Evolutionary conservation across 2,797 vertebrate species (phyloP).

Genomic region (Microcaecilia unicolor): DNA sequence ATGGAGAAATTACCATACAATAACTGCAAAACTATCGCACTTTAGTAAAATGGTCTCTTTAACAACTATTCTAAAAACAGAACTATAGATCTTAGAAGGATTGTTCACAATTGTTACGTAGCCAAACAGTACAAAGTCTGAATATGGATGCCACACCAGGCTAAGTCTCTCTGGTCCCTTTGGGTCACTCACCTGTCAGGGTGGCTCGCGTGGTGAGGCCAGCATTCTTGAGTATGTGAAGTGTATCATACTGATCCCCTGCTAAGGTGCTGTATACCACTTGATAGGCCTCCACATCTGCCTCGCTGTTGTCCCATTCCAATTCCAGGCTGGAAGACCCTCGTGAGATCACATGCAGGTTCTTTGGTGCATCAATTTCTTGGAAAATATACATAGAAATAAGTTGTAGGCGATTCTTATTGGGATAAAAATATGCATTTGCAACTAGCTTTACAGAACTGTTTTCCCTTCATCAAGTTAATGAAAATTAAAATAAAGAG

Average conservation of each 20-base stretch:
- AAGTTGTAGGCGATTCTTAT: no score
- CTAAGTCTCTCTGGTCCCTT: no score
- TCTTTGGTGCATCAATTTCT: constrained; percentile 98
- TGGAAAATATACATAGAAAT: constrained; percentile 29
- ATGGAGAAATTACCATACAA: no score
- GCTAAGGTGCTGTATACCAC: constrained; percentile 93
- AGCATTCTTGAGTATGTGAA: constrained; percentile 63
- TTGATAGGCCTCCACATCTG: constrained; percentile 79
- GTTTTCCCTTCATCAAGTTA: no score
- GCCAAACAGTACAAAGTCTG: no score
- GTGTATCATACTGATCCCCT: constrained; percentile 87
- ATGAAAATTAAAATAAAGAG: no score
- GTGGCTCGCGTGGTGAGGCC: constrained; percentile 73
- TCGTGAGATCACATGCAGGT: constrained; percentile 73
- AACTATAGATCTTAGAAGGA: not conserved
- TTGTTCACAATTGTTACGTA: no score
- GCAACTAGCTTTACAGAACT: no score
- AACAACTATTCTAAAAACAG: not conserved
- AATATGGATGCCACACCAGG: no score
- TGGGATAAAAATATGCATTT: no score
- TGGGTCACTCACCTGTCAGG: constrained; percentile 61
- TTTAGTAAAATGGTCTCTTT: no score
- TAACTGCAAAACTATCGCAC: no score
- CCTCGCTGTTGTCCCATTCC: constrained; percentile 95
- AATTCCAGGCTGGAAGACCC: constrained; percentile 76